Conservation (phyloP, 2,113 vertebrate genomes). For the Pseudolaguvia tuberculata region DNA sequence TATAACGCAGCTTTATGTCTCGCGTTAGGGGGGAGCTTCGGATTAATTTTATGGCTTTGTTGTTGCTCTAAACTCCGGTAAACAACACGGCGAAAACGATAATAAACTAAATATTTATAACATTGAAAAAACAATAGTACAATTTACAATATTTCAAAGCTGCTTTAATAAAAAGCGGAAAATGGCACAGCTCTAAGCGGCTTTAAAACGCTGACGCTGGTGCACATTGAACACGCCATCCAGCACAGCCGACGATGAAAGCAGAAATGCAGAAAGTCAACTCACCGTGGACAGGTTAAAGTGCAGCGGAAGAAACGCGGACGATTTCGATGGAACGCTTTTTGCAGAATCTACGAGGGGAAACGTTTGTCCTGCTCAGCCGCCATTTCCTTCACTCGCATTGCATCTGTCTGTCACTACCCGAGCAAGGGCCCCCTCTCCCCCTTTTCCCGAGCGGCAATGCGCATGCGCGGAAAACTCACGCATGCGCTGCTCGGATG, state of each 20-base stretch:
- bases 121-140: no score
- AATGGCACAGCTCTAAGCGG: not conserved
- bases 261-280: not conserved
- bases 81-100: not conserved
- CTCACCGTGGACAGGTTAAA: conserved; percentile 87
- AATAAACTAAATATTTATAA: not conserved
- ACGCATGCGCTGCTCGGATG: not conserved
- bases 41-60: conserved; percentile 8
- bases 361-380: conserved; percentile 76
- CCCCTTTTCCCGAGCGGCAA: not conserved
- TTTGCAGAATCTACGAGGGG: conserved; percentile 76
- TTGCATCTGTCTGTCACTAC: conserved; percentile 62
- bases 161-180: not conserved
- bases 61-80: not conserved
- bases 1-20: not conserved
- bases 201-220: conserved; percentile 13
- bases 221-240: conserved; percentile 2
- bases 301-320: conserved; percentile 78
- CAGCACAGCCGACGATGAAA: not conserved
- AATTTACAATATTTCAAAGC: not conserved
- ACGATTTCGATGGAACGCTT: conserved; percentile 70
- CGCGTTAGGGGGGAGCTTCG: not conserved
- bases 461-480: not conserved
- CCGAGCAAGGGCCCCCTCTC: conserved; percentile 47
- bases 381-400: conserved; percentile 83